Base-by-base conservation (phyloP, 2,888 invertebrate species). In the Eumacrocentrus americanus region DNA sequence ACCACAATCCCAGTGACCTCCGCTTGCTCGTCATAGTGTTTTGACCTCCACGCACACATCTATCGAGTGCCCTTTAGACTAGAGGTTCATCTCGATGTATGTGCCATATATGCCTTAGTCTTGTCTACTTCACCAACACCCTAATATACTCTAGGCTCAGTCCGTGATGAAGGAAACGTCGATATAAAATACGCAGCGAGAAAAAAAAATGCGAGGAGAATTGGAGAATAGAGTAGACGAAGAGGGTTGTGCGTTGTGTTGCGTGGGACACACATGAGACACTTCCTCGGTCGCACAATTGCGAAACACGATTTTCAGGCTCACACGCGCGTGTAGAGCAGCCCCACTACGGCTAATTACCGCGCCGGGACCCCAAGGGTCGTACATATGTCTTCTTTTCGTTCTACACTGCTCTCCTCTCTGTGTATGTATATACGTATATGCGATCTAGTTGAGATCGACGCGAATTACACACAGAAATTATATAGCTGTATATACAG, bases 251-350 rank as follows among this genome's bases (percentile, higher is more conserved):
- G n/a, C n/a, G n/a, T n/a, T n/a, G n/a, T n/a, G 63, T 62, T 65
- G 60, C 66, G 66, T 63, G 68, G 69, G 68, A 71, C 70, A 71
- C 70, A 70, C 71, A 68, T 70, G 47, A 60, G 67, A 70, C 71
- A 70, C 71, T 69, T 70, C 65, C 66, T 67, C 68, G 44, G 55
- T 56, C 38, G 42, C 69, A 74, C 73, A 70, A 67, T 70, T 69
- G 68, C 64, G 67, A 63, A 70, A 71, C 68, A 72, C 72, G 64
- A 73, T 76, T 76, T 77, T 74, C 72, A 75, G 67, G 72, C 72
- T 74, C 71, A 71, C 73, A 72, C 73, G 71, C 72, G 72, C 72
- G 72, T 70, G 68, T 69, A 61, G 67, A 46, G 40, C 51, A 64
- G 58, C 62, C 63, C 63, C 64, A 68, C 69, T 64, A 68, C 63